Evolutionary conservation across 2,797 vertebrate genomes (phyloP).

Genomic region (Spinibarbus caldwelli): DNA sequence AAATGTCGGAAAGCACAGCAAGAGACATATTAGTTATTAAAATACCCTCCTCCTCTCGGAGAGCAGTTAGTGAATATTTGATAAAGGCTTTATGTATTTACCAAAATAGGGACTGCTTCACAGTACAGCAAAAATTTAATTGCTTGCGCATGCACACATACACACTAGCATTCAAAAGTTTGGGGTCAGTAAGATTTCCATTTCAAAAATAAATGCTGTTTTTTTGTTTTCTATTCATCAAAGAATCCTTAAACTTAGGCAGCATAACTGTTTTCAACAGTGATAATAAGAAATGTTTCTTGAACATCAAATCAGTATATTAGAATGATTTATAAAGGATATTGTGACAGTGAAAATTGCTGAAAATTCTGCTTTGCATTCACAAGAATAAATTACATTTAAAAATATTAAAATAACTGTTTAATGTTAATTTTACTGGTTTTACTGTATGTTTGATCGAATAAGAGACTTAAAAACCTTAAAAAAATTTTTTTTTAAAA

Average conservation of each 20-base stretch:
- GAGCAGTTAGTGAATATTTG: not conserved
- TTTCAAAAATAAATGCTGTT: not conserved
- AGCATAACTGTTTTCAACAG: not conserved
- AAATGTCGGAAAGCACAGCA: constrained; percentile 4
- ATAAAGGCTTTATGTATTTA: not conserved
- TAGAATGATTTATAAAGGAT: not conserved
- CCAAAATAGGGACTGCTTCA: not conserved
- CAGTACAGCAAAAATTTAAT: not conserved
- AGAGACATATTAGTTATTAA: not conserved
- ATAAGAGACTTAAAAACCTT: not conserved
- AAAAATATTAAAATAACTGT: not conserved
- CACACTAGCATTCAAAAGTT: not conserved
- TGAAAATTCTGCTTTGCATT: not conserved
- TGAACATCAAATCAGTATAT: constrained; percentile 1
- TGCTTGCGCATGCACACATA: constrained; percentile 7
- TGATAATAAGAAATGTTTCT: not conserved
- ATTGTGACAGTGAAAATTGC: not conserved
- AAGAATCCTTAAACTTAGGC: not conserved
- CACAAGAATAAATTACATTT: not conserved
- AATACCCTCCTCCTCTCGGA: not conserved
- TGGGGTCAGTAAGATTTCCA: not conserved
- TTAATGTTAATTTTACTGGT: not conserved
- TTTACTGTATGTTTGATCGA: not conserved
- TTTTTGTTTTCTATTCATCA: not conserved
- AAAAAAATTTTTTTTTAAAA: constrained; percentile 40